Evolutionary conservation across 2,797 vertebrate species (phyloP).

Genomic region (Pipistrellus kuhlii): DNA sequence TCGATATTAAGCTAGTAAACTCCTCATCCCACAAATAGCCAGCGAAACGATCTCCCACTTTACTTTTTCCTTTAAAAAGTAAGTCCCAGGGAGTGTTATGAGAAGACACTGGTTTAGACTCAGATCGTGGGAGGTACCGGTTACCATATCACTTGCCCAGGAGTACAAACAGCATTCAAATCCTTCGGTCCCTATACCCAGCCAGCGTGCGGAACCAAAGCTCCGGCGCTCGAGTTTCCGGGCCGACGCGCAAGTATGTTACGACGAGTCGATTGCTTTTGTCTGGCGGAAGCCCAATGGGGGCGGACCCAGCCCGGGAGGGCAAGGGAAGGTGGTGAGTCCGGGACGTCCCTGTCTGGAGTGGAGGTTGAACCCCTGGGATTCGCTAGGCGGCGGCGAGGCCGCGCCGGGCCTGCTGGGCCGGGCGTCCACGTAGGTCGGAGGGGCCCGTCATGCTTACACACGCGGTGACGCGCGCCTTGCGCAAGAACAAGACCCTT

Average conservation of each 20-base stretch:
- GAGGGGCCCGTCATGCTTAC: not conserved
- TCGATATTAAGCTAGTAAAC: constrained; percentile 19
- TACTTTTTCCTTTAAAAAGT: not conserved
- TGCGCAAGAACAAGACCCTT: constrained; percentile 82
- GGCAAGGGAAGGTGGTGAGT: rapidly evolving
- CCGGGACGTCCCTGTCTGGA: rapidly evolving
- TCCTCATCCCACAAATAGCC: not conserved
- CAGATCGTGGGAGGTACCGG: not conserved
- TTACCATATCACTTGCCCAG: not conserved
- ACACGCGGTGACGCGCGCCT: not conserved
- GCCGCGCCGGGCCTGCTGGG: not conserved
- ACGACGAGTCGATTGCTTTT: constrained; percentile 36
- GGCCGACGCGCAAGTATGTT: not conserved
- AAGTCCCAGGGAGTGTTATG: not conserved
- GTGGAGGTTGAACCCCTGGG: rapidly evolving
- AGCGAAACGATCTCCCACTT: not conserved
- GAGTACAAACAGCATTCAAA: not conserved
- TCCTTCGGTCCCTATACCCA: rapidly evolving
- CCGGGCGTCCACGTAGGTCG: rapidly evolving
- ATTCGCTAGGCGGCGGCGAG: rapidly evolving
- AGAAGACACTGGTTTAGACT: not conserved
- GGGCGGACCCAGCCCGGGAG: rapidly evolving
- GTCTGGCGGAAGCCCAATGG: not conserved
- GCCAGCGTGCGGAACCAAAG: not conserved
- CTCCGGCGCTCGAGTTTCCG: not conserved